Conservation (phyloP, 1,140 invertebrate genomes). For the Caerostris extrusa region DNA sequence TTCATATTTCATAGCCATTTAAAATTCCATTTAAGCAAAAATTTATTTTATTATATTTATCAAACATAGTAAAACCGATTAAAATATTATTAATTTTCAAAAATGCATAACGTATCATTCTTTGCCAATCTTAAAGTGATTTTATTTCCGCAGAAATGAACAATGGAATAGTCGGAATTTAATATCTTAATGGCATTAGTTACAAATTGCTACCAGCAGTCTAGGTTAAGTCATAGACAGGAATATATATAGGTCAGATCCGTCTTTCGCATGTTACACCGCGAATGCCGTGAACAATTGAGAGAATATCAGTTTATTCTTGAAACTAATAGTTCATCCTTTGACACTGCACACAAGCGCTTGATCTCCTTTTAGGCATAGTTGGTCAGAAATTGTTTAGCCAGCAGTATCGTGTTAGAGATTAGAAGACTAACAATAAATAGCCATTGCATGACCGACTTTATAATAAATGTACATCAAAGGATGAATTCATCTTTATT, state of each 20-base stretch:
- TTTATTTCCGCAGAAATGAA: too few relatives aligned
- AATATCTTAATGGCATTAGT: slow-evolving; percentile 15
- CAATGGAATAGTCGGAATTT: neutral
- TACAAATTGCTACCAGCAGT: slow-evolving; percentile 20
- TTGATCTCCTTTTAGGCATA: neutral
- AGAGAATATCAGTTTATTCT: slow-evolving; percentile 22
- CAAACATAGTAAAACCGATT: too few relatives aligned
- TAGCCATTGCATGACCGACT: neutral
- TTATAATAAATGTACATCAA: slow-evolving; percentile 27
- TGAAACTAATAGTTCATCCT: slow-evolving; percentile 26
- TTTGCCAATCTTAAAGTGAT: too few relatives aligned
- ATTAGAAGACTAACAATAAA: slow-evolving; percentile 23
- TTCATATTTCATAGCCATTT: too few relatives aligned
- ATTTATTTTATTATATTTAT: too few relatives aligned
- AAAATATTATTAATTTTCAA: too few relatives aligned
- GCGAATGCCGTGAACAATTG: neutral
- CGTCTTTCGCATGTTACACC: slow-evolving; percentile 10
- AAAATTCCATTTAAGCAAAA: too few relatives aligned
- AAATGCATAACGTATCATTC: too few relatives aligned
- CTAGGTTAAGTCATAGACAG: slow-evolving; percentile 23
- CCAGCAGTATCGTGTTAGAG: slow-evolving; percentile 1
- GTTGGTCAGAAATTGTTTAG: slow-evolving; percentile 10
- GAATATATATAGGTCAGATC: slow-evolving; percentile 18
- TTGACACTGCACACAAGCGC: neutral
- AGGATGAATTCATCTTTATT: slow-evolving; percentile 13